These are phyloP conservation scores for Danio aesculapii DNA, from an alignment of 2,797 vertebrate species.

Conservation along the genomic window DNA sequence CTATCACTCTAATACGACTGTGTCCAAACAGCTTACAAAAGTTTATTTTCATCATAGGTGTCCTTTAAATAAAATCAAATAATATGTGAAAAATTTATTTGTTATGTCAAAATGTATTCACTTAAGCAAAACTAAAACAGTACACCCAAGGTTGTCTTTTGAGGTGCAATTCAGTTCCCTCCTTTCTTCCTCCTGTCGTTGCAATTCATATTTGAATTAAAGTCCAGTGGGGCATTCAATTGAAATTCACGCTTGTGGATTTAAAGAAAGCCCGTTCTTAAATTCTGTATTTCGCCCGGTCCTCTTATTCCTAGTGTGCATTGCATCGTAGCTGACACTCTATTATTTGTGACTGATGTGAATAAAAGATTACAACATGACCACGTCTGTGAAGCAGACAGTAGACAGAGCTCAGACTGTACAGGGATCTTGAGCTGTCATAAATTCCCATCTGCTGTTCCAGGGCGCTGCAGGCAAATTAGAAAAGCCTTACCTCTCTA, in stretches of 20 bases:
- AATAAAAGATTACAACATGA: slow-evolving; percentile 50
- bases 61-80: too few relatives aligned
- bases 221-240: background rate
- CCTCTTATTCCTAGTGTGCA: background rate
- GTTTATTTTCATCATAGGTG: too few relatives aligned
- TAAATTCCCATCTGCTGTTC: slow-evolving; percentile 48
- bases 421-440: slow-evolving; percentile 50
- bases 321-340: slow-evolving; percentile 31
- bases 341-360: slow-evolving; percentile 44
- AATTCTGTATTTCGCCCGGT: background rate
- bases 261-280: background rate
- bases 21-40: too few relatives aligned
- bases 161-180: background rate
- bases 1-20: too few relatives aligned
- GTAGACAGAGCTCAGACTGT: slow-evolving; percentile 17
- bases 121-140: background rate
- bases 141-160: background rate
- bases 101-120: background rate
- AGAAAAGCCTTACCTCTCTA: slow-evolving; percentile 31
- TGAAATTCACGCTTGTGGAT: background rate
- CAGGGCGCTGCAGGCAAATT: slow-evolving; percentile 28
- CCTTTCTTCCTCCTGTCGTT: background rate
- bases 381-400: slow-evolving; percentile 41
- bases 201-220: background rate
- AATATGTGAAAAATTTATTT: background rate